Conservation (phyloP, 2,113 vertebrate genomes). For the Castor canadensis region DNA sequence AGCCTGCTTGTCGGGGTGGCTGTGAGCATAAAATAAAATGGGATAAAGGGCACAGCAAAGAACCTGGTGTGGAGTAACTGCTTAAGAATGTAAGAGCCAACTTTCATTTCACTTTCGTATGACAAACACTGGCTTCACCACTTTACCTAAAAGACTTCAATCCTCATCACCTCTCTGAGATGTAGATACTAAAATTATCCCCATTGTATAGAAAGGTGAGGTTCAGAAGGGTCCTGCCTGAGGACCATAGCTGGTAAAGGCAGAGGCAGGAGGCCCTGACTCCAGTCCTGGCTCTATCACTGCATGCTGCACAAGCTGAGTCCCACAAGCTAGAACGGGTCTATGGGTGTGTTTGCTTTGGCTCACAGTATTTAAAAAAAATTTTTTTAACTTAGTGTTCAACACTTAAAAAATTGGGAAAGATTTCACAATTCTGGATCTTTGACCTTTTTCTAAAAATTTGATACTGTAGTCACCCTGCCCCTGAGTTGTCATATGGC, state of each 20-base stretch:
- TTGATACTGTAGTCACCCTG: neutral
- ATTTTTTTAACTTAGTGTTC: neutral
- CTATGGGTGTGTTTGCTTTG: neutral
- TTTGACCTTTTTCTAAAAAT: neutral
- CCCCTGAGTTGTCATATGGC: neutral
- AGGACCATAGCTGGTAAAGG: neutral
- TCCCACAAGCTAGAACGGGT: neutral
- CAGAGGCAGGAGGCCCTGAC: neutral
- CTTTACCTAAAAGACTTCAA: neutral
- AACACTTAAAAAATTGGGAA: neutral
- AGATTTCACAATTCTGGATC: neutral
- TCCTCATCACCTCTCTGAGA: neutral
- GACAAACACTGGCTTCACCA: neutral
- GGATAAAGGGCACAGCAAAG: neutral
- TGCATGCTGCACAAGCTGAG: neutral
- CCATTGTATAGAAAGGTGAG: too few relatives aligned
- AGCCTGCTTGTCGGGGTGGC: neutral
- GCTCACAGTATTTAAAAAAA: neutral
- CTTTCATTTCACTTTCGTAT: neutral
- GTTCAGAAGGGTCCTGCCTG: neutral
- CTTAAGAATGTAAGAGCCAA: neutral
- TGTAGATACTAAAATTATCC: neutral
- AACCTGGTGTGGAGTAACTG: neutral
- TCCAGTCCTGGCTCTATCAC: too few relatives aligned
- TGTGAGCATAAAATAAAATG: neutral